Percentiles rank a stretch among this genome's conserved stretches.
These are phyloP conservation scores for Brachyptera risi DNA, from an alignment of 2,888 invertebrate species.

Conservation along the genomic window DNA sequence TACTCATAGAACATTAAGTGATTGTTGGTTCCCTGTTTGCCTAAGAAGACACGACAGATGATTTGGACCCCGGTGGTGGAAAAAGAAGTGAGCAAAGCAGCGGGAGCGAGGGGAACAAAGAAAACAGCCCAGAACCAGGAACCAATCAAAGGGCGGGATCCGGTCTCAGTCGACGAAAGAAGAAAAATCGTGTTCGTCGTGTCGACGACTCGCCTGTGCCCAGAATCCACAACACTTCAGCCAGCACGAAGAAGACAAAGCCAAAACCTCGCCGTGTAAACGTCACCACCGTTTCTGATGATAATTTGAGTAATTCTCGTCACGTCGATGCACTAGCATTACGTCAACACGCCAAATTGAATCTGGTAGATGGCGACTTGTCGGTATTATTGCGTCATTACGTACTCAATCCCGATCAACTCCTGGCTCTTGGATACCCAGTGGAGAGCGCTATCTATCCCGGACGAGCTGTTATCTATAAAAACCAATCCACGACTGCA, in stretches of 20 bases:
- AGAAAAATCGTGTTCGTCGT: constrained; percentile 47
- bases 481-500: constrained; percentile 38
- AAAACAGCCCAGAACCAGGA: constrained; percentile 35
- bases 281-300: too few relatives aligned
- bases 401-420: constrained; percentile 56
- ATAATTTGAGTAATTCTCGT: background rate
- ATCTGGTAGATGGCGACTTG: constrained; percentile 52
- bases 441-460: constrained; percentile 58
- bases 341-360: constrained; percentile 44
- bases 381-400: constrained; percentile 57
- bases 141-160: constrained; percentile 24
- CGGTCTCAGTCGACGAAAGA: constrained; percentile 49
- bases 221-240: constrained; percentile 29
- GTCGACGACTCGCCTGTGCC: constrained; percentile 38
- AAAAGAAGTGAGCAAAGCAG: constrained; percentile 39
- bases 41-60: constrained; percentile 40
- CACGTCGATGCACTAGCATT: constrained; percentile 38
- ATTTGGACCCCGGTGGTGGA: constrained; percentile 45
- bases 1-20: constrained; percentile 16
- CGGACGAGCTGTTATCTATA: constrained; percentile 60
- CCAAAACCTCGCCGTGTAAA: constrained; percentile 33
- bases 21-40: constrained; percentile 33
- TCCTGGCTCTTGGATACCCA: constrained; percentile 68
- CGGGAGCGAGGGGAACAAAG: constrained; percentile 41
- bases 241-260: constrained; percentile 35